Evolutionary conservation across 2,888 invertebrate genomes (phyloP).

Genomic region (Halictus quadricinctus): DNA sequence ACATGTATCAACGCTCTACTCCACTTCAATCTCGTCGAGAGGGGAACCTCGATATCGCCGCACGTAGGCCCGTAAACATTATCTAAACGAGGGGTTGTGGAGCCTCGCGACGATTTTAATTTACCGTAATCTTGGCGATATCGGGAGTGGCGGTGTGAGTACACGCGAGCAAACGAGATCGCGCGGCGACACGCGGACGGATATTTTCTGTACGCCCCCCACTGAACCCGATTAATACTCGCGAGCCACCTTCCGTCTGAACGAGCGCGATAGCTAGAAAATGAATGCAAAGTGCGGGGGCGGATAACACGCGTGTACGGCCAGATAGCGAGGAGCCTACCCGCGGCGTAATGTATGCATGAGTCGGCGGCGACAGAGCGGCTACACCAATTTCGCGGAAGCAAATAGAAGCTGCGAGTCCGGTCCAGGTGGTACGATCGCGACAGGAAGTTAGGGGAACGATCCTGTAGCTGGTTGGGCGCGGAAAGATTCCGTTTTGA

Average conservation of each 20-base stretch:
- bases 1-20: slow-evolving; percentile 14
- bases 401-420: slow-evolving; percentile 25
- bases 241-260: background rate
- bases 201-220: background rate
- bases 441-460: background rate
- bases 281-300: slow-evolving; percentile 17
- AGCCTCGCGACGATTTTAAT: slow-evolving; percentile 31
- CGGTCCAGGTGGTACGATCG: slow-evolving; percentile 31
- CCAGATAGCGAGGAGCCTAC: slow-evolving; percentile 22
- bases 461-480: background rate
- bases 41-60: slow-evolving; percentile 3
- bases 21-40: background rate
- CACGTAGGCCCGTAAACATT: slow-evolving; percentile 30
- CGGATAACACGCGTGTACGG: slow-evolving; percentile 10
- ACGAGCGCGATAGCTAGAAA: slow-evolving; percentile 5
- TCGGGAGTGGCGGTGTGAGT: background rate
- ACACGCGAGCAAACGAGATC: slow-evolving; percentile 8
- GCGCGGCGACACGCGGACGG: background rate
- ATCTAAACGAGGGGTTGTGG: slow-evolving; percentile 25
- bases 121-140: slow-evolving; percentile 20
- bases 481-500: background rate
- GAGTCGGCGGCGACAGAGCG: background rate
- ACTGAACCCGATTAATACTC: slow-evolving; percentile 14
- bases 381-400: slow-evolving; percentile 2
- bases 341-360: slow-evolving; percentile 8